phyloP scores from a whole-genome alignment of 2,113 vertebrate species.

The Balaenoptera acutorostrata region DNA sequence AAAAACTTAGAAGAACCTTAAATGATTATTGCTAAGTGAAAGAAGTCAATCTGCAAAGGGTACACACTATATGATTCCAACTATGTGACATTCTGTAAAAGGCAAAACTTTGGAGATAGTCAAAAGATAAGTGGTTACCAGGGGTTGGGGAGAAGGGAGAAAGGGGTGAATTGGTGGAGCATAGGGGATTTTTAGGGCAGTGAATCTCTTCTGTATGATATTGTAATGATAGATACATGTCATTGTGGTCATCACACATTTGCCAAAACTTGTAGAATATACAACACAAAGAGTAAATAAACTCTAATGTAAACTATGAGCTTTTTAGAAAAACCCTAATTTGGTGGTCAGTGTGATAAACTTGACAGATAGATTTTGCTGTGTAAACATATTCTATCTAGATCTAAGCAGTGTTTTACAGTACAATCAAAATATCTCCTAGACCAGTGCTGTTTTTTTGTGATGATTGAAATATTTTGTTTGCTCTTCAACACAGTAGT shows the following conservation, averaged over 20 bases:
- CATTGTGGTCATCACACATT: background rate
- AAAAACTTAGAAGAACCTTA: background rate
- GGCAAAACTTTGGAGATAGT: background rate
- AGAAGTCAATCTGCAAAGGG: background rate
- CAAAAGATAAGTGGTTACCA: background rate
- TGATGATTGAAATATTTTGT: background rate
- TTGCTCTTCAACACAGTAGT: background rate
- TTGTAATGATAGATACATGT: background rate
- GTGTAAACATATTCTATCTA: background rate
- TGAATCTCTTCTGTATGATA: background rate
- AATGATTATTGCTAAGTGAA: background rate
- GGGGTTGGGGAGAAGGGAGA: background rate
- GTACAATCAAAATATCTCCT: background rate
- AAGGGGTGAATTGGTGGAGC: background rate
- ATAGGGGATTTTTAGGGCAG: background rate
- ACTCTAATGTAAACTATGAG: background rate
- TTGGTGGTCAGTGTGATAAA: background rate
- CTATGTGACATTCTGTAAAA: background rate
- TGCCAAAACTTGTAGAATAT: background rate
- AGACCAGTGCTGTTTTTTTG: background rate
- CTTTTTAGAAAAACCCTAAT: background rate
- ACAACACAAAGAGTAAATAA: background rate
- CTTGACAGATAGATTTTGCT: background rate
- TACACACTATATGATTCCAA: background rate
- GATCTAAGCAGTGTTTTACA: background rate